Conservation (phyloP, 92 coral and sea anemone genomes). For the Porites cylindrica region DNA sequence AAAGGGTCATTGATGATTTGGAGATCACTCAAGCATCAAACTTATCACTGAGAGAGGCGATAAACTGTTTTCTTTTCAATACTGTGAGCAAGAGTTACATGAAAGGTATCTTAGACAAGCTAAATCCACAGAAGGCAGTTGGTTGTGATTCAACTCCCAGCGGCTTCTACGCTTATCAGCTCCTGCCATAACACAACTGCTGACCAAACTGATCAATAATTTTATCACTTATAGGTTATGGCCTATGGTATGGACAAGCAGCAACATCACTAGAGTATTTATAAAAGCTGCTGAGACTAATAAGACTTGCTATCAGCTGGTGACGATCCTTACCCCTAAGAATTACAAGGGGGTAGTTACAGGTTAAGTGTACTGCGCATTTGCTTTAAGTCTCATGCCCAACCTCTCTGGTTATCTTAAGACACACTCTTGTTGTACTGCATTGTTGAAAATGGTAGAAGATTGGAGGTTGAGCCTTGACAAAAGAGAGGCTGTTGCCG, state of each 20-base stretch:
- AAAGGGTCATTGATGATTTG: no score
- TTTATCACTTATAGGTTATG: background rate
- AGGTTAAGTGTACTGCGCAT: no score
- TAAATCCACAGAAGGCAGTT: slow-evolving; percentile 45
- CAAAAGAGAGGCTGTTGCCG: slow-evolving; percentile 32
- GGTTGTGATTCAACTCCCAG: slow-evolving; percentile 26
- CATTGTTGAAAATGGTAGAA: no score
- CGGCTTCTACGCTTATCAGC: background rate
- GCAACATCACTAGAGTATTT: background rate
- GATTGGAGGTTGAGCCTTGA: slow-evolving; percentile 3
- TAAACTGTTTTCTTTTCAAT: background rate
- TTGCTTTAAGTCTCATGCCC: background rate
- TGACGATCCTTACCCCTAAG: background rate
- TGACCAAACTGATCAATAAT: background rate
- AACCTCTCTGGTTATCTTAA: background rate
- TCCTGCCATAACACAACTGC: background rate
- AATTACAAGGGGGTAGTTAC: background rate
- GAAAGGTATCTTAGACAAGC: background rate
- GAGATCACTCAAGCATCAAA: no score
- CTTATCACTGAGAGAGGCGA: background rate
- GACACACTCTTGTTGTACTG: background rate
- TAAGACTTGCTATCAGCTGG: no score
- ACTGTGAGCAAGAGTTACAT: slow-evolving; percentile 14
- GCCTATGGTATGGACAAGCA: slow-evolving; percentile 18
- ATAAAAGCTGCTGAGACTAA: slow-evolving; percentile 16